Conservation (phyloP, 2,113 vertebrate genomes). For the Nettapus auritus region DNA sequence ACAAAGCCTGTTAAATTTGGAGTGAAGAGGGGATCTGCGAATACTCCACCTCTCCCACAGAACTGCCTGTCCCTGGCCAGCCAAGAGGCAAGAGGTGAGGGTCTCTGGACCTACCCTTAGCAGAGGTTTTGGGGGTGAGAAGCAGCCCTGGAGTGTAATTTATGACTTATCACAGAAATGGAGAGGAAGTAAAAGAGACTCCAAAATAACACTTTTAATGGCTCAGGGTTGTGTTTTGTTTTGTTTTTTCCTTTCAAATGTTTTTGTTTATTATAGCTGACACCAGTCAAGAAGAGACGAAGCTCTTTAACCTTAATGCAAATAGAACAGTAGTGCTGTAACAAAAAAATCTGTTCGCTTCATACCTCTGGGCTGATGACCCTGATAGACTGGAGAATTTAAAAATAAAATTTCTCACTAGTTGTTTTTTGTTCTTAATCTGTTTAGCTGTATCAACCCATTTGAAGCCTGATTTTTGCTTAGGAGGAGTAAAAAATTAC, state of each 20-base stretch:
- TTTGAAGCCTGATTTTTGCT: conserved; percentile 36
- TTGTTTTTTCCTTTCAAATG: background rate
- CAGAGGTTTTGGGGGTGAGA: background rate
- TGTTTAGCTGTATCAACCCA: conserved; percentile 1
- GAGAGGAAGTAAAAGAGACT: background rate
- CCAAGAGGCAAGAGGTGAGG: accelerated
- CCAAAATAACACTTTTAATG: background rate
- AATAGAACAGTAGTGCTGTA: conserved; percentile 32
- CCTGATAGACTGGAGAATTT: conserved; percentile 15
- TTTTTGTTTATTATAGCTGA: conserved; percentile 46
- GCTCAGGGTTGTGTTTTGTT: background rate
- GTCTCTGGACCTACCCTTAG: background rate
- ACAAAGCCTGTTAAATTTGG: background rate
- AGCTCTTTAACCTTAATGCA: conserved; percentile 41
- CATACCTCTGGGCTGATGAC: background rate
- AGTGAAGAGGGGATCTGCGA: background rate
- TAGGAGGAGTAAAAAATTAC: conserved; percentile 31
- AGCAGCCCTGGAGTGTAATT: background rate
- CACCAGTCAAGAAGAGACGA: conserved; percentile 5
- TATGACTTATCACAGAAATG: background rate
- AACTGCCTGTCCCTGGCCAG: background rate
- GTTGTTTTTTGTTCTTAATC: background rate
- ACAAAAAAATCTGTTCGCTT: background rate
- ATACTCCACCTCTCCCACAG: background rate
- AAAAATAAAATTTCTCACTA: conserved; percentile 30